phyloP scores from a whole-genome alignment of 1,140 invertebrate species.

The Lucilia sericata region DNA sequence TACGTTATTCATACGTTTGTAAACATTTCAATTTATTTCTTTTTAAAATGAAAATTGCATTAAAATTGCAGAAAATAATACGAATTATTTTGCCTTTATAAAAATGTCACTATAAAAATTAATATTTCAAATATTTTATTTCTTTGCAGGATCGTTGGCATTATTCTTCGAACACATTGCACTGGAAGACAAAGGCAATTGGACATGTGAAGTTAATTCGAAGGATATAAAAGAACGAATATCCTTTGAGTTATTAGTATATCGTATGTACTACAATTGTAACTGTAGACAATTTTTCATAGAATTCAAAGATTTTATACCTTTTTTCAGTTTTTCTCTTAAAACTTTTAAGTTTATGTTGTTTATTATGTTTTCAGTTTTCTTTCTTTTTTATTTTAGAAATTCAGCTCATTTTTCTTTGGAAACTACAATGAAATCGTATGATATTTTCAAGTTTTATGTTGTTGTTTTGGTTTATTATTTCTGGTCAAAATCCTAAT shows the following conservation, averaged over 20 bases:
- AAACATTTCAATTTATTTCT: no score
- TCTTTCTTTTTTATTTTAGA: background rate
- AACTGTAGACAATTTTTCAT: no score
- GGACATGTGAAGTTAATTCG: conserved; percentile 61
- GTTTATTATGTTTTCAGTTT: background rate
- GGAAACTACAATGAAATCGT: background rate
- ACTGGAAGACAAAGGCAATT: conserved; percentile 65
- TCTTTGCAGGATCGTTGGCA: conserved; percentile 55
- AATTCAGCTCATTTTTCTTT: conserved; percentile 6
- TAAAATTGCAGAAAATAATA: no score
- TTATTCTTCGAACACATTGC: conserved; percentile 67
- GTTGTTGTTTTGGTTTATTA: background rate
- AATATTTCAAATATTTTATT: background rate
- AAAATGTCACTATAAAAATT: no score
- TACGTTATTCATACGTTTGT: no score
- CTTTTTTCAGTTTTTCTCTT: background rate
- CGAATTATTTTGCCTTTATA: no score
- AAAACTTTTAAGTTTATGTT: background rate
- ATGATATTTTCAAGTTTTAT: background rate
- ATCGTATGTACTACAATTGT: conserved; percentile 62
- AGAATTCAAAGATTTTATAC: background rate
- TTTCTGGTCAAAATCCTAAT: conserved; percentile 1
- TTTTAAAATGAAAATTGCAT: no score
- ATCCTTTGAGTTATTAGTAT: conserved; percentile 67
- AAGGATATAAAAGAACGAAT: conserved; percentile 52